These are phyloP conservation scores for Climacteris rufus DNA, from an alignment of 2,113 vertebrate species.

Conservation along the genomic window DNA sequence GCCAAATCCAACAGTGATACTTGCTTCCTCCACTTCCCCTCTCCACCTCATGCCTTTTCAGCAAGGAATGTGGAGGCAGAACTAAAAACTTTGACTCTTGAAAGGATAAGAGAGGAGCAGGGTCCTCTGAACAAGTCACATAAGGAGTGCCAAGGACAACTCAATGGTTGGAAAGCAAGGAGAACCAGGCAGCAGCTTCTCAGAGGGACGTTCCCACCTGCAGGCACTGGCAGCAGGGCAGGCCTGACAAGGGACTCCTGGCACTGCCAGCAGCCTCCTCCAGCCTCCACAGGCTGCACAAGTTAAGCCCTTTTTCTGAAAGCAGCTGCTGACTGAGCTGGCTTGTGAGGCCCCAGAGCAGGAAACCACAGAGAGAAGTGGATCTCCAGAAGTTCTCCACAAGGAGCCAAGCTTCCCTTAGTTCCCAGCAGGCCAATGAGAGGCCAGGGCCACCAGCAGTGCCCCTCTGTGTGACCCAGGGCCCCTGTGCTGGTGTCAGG, in stretches of 20 bases:
- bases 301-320: background rate
- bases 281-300: background rate
- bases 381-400: background rate
- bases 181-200: background rate
- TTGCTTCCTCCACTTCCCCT: background rate
- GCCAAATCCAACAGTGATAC: background rate
- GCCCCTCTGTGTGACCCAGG: background rate
- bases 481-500: background rate
- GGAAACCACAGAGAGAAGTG: background rate
- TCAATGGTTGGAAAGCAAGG: fast-evolving
- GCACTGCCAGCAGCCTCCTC: background rate
- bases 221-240: background rate
- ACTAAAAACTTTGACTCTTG: background rate
- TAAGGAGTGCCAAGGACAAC: background rate
- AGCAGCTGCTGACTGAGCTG: background rate
- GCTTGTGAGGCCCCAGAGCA: background rate
- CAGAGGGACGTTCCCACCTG: background rate
- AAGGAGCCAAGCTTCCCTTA: background rate
- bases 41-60: background rate
- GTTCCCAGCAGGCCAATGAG: background rate
- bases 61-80: background rate
- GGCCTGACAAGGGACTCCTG: background rate
- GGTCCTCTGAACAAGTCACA: background rate
- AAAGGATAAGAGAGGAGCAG: background rate
- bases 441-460: background rate